phyloP scores from a whole-genome alignment of 1,140 invertebrate genomes.

The Frieseomelitta varia region DNA sequence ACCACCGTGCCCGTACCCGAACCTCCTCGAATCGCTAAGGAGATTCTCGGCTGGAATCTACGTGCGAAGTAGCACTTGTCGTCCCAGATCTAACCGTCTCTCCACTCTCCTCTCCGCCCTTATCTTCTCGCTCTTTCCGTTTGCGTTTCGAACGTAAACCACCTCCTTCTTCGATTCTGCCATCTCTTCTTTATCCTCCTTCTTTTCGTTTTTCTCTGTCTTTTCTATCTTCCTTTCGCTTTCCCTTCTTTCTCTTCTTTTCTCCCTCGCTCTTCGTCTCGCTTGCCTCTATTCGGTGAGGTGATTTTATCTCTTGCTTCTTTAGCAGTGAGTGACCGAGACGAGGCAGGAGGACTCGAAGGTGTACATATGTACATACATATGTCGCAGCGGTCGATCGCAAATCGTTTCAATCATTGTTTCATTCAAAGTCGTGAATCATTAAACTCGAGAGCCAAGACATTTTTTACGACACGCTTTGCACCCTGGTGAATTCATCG shows the following conservation, averaged over 20 bases:
- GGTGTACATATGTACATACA: too few relatives aligned
- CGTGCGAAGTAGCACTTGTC: constrained; percentile 65
- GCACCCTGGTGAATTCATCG: too few relatives aligned
- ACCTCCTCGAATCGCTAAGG: constrained; percentile 56
- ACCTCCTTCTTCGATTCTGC: background rate
- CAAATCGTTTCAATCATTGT: too few relatives aligned
- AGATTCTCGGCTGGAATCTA: constrained; percentile 65
- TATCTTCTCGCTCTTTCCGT: background rate
- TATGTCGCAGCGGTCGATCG: too few relatives aligned
- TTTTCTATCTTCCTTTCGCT: background rate
- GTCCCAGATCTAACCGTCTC: background rate
- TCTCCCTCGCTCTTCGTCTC: too few relatives aligned
- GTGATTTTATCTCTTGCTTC: background rate
- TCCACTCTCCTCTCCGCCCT: too few relatives aligned
- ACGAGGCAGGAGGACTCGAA: too few relatives aligned
- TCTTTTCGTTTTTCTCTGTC: too few relatives aligned
- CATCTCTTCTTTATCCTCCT: background rate
- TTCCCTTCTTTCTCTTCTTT: background rate
- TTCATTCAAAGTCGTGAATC: too few relatives aligned
- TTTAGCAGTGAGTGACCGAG: background rate
- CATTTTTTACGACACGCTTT: too few relatives aligned
- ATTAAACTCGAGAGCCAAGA: too few relatives aligned
- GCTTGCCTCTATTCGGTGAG: too few relatives aligned
- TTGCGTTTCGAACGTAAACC: background rate
- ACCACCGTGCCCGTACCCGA: background rate